Conservation (phyloP, 2,797 vertebrate genomes). For the Okamejei kenojei region DNA sequence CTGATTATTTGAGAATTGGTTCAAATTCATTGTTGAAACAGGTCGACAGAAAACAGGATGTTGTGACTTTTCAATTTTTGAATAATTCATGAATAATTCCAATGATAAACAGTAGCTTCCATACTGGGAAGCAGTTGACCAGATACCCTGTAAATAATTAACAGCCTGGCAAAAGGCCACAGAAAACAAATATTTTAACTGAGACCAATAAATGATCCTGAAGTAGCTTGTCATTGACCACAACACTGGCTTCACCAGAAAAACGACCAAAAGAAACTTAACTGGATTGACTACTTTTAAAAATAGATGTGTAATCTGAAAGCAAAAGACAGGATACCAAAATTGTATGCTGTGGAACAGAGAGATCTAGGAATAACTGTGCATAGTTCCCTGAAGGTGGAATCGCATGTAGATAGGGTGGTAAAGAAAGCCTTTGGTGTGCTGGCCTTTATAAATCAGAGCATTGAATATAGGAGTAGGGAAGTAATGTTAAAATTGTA, state of each 20-base stretch:
- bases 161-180: not conserved
- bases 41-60: not conserved
- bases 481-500: too few species aligned
- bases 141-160: not conserved
- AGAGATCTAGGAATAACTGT: too few species aligned
- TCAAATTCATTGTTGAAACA: not conserved
- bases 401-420: too few species aligned
- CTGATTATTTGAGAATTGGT: not conserved
- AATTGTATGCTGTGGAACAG: too few species aligned
- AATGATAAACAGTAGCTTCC: not conserved
- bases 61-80: not conserved
- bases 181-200: slow-evolving; percentile 11
- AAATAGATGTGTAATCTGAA: not conserved
- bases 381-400: too few species aligned
- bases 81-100: not conserved
- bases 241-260: too few species aligned
- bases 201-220: not conserved
- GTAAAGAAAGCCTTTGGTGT: too few species aligned
- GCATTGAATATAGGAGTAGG: too few species aligned
- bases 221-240: not conserved
- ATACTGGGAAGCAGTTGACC: slow-evolving; percentile 18
- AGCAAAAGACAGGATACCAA: not conserved
- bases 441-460: too few species aligned
- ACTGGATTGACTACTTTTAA: not conserved
- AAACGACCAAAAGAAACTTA: not conserved